A percentile compares a stretch with the other conserved stretches of the same genome.
phyloP scores from a whole-genome alignment of 1,140 invertebrate genomes.

The Callitettix versicolor region DNA sequence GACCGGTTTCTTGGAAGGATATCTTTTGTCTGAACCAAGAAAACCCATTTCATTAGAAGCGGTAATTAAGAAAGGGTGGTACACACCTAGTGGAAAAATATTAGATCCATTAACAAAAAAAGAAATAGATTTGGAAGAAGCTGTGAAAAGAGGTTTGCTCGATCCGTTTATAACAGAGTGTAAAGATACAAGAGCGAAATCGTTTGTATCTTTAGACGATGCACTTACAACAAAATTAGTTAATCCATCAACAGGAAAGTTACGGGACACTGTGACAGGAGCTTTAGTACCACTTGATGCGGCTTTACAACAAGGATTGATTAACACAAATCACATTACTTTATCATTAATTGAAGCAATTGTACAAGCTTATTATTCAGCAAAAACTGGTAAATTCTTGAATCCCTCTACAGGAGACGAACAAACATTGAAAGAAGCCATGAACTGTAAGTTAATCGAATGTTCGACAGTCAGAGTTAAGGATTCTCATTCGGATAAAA shows the following conservation, averaged over 20 bases:
- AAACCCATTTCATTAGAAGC: conserved; percentile 68
- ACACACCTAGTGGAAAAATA: conserved; percentile 58
- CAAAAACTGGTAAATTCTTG: conserved; percentile 61
- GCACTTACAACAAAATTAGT: conserved; percentile 57
- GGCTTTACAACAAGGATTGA: conserved; percentile 54
- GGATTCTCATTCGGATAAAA: conserved; percentile 55
- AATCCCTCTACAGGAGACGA: conserved; percentile 68
- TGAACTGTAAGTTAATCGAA: conserved; percentile 60
- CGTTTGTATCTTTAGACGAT: conserved; percentile 54
- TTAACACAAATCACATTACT: conserved; percentile 56
- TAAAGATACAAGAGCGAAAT: conserved; percentile 58
- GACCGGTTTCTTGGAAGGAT: conserved; percentile 56
- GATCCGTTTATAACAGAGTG: conserved; percentile 74
- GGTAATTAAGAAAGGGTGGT: conserved; percentile 55
- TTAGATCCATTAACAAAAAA: conserved; percentile 59
- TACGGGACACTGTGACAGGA: conserved; percentile 55
- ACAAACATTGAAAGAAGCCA: conserved; percentile 58
- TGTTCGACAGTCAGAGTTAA: conserved; percentile 55
- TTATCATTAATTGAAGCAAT: conserved; percentile 64
- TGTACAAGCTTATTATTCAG: conserved; percentile 65
- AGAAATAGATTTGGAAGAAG: conserved; percentile 57
- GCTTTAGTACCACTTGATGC: conserved; percentile 53
- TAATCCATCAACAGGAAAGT: conserved; percentile 50
- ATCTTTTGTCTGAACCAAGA: conserved; percentile 50
- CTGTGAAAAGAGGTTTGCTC: conserved; percentile 65